Conservation (phyloP, 2,113 vertebrate genomes). For the Carollia perspicillata region DNA sequence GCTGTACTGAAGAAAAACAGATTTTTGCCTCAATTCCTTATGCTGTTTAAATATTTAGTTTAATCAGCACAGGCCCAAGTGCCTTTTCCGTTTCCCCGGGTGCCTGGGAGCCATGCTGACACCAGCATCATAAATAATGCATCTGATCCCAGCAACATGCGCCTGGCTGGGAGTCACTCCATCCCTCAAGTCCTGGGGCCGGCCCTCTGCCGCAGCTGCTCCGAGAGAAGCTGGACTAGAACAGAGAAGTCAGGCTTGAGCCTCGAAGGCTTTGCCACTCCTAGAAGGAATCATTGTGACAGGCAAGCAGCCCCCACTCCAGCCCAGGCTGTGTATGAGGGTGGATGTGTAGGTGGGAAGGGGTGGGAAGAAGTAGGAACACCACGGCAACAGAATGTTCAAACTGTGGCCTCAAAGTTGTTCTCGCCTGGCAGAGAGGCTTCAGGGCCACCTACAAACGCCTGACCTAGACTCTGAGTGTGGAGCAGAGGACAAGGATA, state of each 20-base stretch:
- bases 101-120: conserved; percentile 71
- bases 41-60: conserved; percentile 78
- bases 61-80: conserved; percentile 65
- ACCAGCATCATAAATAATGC: conserved; percentile 69
- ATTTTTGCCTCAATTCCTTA: conserved; percentile 65
- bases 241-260: not conserved
- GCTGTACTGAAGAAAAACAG: conserved; percentile 65
- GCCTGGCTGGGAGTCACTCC: not conserved
- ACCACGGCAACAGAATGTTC: not conserved
- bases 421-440: not conserved
- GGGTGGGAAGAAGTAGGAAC: not conserved
- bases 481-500: not conserved
- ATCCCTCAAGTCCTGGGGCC: not conserved
- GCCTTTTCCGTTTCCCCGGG: conserved; percentile 71
- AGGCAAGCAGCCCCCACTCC: not conserved
- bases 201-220: not conserved
- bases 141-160: conserved; percentile 39
- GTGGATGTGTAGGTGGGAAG: not conserved
- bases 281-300: not conserved
- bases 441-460: not conserved
- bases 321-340: not conserved
- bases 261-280: not conserved
- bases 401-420: not conserved
- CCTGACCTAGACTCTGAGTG: not conserved
- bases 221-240: not conserved